phyloP scores from a whole-genome alignment of 2,888 invertebrate species.

The Nomada flava region DNA sequence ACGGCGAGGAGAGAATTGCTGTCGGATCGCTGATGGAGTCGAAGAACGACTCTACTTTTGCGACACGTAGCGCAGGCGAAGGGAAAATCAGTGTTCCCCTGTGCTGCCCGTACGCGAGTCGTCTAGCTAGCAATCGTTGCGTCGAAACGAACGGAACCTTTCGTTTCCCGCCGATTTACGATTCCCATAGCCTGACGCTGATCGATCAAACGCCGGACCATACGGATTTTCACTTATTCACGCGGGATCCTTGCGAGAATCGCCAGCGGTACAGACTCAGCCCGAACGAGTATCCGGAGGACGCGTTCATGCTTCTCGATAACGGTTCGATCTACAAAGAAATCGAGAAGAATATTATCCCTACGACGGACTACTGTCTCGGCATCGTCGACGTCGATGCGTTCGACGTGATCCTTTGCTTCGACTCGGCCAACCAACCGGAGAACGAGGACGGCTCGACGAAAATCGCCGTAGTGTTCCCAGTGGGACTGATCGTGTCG shows the following conservation, averaged over 20 bases:
- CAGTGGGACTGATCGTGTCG: conserved; percentile 77
- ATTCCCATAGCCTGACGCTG: conserved; percentile 38
- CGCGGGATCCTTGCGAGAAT: conserved; percentile 64
- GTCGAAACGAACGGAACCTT: neutral
- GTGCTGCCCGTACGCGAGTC: conserved; percentile 67
- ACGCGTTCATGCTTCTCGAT: conserved; percentile 64
- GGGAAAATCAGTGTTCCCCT: conserved; percentile 51
- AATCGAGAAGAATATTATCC: rapidly evolving
- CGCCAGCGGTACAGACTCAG: conserved; percentile 53
- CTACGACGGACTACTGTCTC: conserved; percentile 67
- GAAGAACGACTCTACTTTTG: neutral
- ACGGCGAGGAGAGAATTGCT: too few species aligned
- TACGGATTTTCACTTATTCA: conserved; percentile 55
- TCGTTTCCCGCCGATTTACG: conserved; percentile 66
- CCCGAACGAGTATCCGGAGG: conserved; percentile 46
- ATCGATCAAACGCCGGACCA: neutral
- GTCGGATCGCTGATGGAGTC: neutral
- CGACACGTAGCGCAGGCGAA: too few species aligned
- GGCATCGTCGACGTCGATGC: neutral
- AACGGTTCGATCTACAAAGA: conserved; percentile 71
- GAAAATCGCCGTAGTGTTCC: conserved; percentile 35
- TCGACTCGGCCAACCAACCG: conserved; percentile 9
- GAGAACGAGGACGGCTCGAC: neutral
- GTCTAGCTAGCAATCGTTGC: conserved; percentile 16
- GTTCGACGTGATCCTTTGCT: conserved; percentile 68